Evolutionary conservation across 2,888 invertebrate genomes (phyloP), one percentile per base, ranked within the genome.

Genomic region (Drosophila bunnanda): DNA sequence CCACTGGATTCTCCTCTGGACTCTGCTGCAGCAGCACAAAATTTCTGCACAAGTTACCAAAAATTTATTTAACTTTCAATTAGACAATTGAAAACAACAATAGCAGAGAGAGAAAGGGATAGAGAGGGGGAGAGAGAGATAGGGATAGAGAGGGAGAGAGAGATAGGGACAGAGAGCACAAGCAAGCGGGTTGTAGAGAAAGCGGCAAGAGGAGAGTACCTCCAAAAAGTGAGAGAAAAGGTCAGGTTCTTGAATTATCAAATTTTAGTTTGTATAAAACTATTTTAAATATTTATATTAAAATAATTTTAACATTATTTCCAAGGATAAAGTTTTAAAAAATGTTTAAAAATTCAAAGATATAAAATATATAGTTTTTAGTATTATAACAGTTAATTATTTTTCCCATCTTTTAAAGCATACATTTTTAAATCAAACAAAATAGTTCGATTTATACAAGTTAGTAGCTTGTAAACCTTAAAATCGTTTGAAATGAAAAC

Each of bases 11-110:
- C 32, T 55, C 17, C 20, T 39, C 36, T 9, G 28, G 30, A 65
- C 57, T 66, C 43, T 78, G 79, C 78, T 85, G 76, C 70, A 77
- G 66, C 78, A 75, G 75, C 75, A 75, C 38, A 88, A 86, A 80
- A 79, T 87, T 75, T 75, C 70, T 80, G 67, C 80, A 88, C 74
- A 79, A 80, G 52, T 72, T 78, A 70, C 67, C 72, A 76, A 72
- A 77, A 77, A 73, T 79, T 30, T 89, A 72, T 89, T 87, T 87
- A 89, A 84, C 85, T 81, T 84, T 76, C 85, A 85, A 89, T 85
- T 87, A 85, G 88, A 84, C 79, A 89, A 88, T 87, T 89, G 71
- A 62, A 72, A 66, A 67, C 75, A 78, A 77, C 66, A 78, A 77
- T 68, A 73, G 75, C 53, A 71, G 74, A 65, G 66, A 60, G 57